Evolutionary conservation across 2,797 vertebrate genomes (phyloP).

Genomic region (Halcyon chelicuti): DNA sequence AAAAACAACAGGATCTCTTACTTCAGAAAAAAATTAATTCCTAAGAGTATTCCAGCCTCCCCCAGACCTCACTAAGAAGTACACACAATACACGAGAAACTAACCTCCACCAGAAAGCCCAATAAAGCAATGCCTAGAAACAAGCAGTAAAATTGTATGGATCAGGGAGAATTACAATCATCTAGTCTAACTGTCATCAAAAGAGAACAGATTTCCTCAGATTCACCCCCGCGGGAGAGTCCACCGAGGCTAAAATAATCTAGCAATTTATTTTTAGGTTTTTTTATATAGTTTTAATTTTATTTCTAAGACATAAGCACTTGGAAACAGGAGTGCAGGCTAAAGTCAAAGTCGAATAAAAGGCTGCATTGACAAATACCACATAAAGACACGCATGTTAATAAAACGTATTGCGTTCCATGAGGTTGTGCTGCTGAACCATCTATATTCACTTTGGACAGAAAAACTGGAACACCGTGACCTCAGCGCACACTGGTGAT

Average conservation of each 20-base stretch:
- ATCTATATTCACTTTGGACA: not conserved
- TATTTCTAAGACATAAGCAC: not conserved
- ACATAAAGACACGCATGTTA: not conserved
- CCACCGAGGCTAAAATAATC: not conserved
- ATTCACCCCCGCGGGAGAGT: not conserved
- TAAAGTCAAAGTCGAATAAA: not conserved
- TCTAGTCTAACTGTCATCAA: not conserved
- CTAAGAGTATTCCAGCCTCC: not conserved
- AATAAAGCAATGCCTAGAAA: fast-evolving
- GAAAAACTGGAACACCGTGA: conserved; percentile 38
- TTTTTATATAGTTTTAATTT: not conserved
- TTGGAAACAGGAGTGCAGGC: not conserved
- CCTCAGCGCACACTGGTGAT: conserved; percentile 44
- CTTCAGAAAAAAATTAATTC: not conserved
- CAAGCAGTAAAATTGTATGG: not conserved
- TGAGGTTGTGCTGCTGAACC: not conserved
- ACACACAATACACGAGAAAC: not conserved
- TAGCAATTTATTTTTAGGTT: not conserved
- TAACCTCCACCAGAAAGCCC: not conserved
- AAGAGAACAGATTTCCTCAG: not conserved
- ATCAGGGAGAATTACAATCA: not conserved
- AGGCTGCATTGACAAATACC: not conserved
- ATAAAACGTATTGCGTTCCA: not conserved
- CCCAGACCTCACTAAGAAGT: not conserved
- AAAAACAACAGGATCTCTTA: conserved; percentile 44